Base-by-base conservation (phyloP, 2,113 vertebrate species). In the Psilopsiagon aurifrons region DNA sequence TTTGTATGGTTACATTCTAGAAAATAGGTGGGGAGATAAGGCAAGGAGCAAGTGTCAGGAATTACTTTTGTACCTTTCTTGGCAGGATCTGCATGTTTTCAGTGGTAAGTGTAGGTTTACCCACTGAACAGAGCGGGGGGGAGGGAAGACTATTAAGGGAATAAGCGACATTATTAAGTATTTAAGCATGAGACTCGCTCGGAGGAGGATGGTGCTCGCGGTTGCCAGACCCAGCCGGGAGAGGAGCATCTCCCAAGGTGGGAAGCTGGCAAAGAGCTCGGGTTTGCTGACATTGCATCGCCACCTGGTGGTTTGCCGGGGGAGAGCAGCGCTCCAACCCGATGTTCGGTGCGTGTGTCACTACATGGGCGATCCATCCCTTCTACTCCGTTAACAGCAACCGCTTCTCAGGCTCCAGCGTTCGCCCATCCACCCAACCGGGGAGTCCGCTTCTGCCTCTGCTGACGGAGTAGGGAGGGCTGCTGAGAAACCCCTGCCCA, bases 271-370 rank as follows among this genome's bases (percentile, higher is more conserved):
- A 4, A 44, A 90, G 29, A 18, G 7, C 68, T 11, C 7, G 4
- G 2, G 11, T 93, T 93, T 13, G 11, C 68, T 19, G 95, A 14
- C 77, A 6, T 62, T 5, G 33, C 78, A 39, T 67, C 86, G 77
- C 97, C 94, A 75, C 6, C 97, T 96, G 94, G 67, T 92, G 97
- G 68, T 54, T 8, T 17, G 7, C 39, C 12, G 33, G 8, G 6
- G 28, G 44, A 39, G 17, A n/a, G 6, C 15, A 27, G 76, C 39
- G 27, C 47, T 24, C 1, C 5, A 24, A 4, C 18, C 14, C 11
- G 2, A 0, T 5, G 6, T 4, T 5, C 1, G 23, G 8, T 47
- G 2, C n/a, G 33, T 5, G 0, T 10, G 11, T 10, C 6, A 0
- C 29, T 7, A 2, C 11, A 13, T 1, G 46, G 29, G 6, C 11